Percentiles rank a stretch among this genome's conserved stretches.
These are phyloP conservation scores for Crotophaga sulcirostris DNA, from an alignment of 2,113 vertebrate species.

Conservation along the genomic window DNA sequence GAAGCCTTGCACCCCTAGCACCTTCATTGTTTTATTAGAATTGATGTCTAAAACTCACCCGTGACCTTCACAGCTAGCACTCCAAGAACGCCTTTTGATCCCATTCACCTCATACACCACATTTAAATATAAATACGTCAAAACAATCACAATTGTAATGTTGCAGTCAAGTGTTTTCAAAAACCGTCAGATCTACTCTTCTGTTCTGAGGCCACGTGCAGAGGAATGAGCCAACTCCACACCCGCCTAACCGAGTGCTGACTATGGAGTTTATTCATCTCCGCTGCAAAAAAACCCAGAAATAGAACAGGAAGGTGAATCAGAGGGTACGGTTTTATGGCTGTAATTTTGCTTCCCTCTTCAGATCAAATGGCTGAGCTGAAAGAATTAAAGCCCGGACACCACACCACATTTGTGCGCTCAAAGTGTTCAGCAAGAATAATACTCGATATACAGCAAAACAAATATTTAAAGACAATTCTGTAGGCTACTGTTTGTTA, in stretches of 20 bases:
- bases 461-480: neutral
- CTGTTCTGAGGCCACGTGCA: neutral
- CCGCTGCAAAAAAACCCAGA: slow-evolving; percentile 53
- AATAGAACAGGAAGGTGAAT: slow-evolving; percentile 70
- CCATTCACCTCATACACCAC: neutral
- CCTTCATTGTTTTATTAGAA: neutral
- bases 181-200: slow-evolving; percentile 29
- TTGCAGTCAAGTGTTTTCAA: neutral
- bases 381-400: slow-evolving; percentile 30
- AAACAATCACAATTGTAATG: neutral
- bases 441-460: neutral
- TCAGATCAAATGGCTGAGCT: slow-evolving; percentile 42
- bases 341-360: slow-evolving; percentile 52
- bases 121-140: neutral
- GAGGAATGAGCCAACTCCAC: slow-evolving; percentile 23
- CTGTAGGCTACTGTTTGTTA: neutral
- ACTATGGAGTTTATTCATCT: slow-evolving; percentile 37
- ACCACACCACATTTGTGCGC: neutral
- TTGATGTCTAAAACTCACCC: neutral
- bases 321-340: slow-evolving; percentile 42
- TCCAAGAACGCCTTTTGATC: neutral
- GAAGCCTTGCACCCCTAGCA: neutral
- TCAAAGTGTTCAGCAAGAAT: neutral
- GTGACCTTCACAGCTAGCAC: neutral
- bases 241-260: slow-evolving; percentile 29